Evolutionary conservation across 2,113 vertebrate genomes (phyloP), one percentile per base, ranked within the genome.

Genomic region (Alligator sinensis): DNA sequence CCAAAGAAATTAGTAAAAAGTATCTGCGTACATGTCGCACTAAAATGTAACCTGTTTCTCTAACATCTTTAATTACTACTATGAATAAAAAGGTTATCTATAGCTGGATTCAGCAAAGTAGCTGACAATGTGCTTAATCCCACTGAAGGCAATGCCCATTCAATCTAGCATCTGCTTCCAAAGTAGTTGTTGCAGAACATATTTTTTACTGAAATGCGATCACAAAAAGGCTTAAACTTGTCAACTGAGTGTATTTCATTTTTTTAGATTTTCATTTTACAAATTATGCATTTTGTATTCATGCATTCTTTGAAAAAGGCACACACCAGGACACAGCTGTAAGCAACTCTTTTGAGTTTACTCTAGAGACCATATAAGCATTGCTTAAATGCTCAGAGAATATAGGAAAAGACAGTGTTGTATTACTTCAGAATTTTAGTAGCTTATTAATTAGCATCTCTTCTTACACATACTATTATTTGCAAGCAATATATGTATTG

Each of bases 31-130:
- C 87, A 87, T 24, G 58, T 11, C 25, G 4, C 9, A 22, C 25
- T 11, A 86, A 87, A 83, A 79, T 82, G 61, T 27, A 85, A n/a
- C 12, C 89, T 74, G 77, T 90, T 89, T 79, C 90, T 86, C 64
- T 87, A 58, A 27, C 63, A 47, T 74, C 66, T 54, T 34, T 91
- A 59, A 84, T 86, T 88, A 90, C 75, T 34, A 57, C 2, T 63
- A 5, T 47, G 24, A 76, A 2, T 87, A 66, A 92, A 47, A 83
- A 87, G 1, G 15, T 2, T 70, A 80, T 59, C 68, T 79, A 38
- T 83, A 83, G 38, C 28, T 22, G 16, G 61, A 47, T 77, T 86
- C 61, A 80, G 82, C 80, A 68, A 84, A 94, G 66, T 6, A 85
- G 55, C 34, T 57, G 80, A 77, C 62, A 4, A 74, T 28, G 6